phyloP scores from a whole-genome alignment of 2,113 vertebrate species.

The Antechinus stuartii region DNA sequence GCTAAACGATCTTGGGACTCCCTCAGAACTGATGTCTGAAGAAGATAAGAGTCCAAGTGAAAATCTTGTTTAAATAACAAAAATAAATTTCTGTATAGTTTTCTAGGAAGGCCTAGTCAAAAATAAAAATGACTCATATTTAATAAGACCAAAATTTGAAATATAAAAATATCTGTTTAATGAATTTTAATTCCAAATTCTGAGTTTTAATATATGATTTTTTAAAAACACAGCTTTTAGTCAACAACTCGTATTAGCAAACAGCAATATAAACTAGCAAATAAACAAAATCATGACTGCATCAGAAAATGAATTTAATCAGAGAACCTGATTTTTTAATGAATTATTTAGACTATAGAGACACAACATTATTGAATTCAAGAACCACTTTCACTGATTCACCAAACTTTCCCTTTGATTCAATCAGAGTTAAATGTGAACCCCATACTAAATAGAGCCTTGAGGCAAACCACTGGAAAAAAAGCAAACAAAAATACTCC shows the following conservation, averaged over 20 bases:
- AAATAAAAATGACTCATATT: conserved; percentile 43
- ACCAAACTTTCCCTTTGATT: neutral
- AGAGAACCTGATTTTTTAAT: neutral
- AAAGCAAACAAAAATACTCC: neutral
- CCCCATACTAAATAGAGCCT: neutral
- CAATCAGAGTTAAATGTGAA: neutral
- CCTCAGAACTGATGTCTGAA: conserved; percentile 37
- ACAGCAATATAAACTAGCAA: neutral
- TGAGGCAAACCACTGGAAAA: neutral
- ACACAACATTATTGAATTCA: neutral
- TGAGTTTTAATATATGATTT: neutral
- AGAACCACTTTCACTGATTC: neutral
- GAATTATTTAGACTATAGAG: neutral
- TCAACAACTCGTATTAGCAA: neutral
- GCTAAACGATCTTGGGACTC: neutral
- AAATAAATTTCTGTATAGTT: conserved; percentile 30
- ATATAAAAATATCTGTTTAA: neutral
- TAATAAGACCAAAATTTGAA: conserved; percentile 20
- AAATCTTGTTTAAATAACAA: conserved; percentile 54
- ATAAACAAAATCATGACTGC: neutral
- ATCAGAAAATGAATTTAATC: neutral
- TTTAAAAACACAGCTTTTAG: neutral
- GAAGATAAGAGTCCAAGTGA: neutral
- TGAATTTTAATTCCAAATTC: conserved; percentile 26
- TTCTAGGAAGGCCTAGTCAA: conserved; percentile 54